Evolutionary conservation across 2,888 invertebrate species (phyloP), one percentile per base, ranked within the genome.

Genomic region (Volucella zonaria): DNA sequence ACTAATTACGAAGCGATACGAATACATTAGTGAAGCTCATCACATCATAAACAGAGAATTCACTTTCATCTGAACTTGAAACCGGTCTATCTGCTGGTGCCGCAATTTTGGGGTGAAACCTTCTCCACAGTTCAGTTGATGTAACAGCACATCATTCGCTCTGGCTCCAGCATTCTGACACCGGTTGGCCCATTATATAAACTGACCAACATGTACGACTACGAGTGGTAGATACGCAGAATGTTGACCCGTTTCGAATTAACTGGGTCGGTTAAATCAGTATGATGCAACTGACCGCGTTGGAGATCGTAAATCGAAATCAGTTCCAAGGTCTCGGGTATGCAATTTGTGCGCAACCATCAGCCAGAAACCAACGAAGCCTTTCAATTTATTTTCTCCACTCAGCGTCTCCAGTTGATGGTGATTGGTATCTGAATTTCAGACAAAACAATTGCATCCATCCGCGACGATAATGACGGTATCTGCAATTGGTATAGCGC

Each of bases 21-120:
- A 43, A 9, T 58, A n/a, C 62, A 31, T 31, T 31, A 45, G 15
- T 11, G 56, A 64, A 54, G 66, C 47, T 43, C 52, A 52, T 49
- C 47, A 15, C 15, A 9, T 14, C 14, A 51, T 64, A 14, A 68
- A 67, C 62, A 40, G 23, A 73, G 12, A 54, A 64, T 61, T 71
- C 49, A 70, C 79, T 83, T 82, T 77, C 56, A 49, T 56, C 31
- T 83, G 71, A 83, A 79, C 79, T 83, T 83, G 83, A 83, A 67
- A 73, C 66, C 58, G 51, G 51, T 11, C 23, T 15, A 15, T 14
- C 58, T 51, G 42, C 49, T 38, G 18, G 45, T 71, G 76, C 47
- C 11, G 59, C 31, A 74, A 82, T 82, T 56, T 49, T 3, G 61
- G 38, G 49, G 23, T 38, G 12, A 71, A 67, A 78, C 70, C 59